These are phyloP conservation scores for Epirrhoe tristata DNA, from an alignment of 2,888 invertebrate species.

Conservation along the genomic window DNA sequence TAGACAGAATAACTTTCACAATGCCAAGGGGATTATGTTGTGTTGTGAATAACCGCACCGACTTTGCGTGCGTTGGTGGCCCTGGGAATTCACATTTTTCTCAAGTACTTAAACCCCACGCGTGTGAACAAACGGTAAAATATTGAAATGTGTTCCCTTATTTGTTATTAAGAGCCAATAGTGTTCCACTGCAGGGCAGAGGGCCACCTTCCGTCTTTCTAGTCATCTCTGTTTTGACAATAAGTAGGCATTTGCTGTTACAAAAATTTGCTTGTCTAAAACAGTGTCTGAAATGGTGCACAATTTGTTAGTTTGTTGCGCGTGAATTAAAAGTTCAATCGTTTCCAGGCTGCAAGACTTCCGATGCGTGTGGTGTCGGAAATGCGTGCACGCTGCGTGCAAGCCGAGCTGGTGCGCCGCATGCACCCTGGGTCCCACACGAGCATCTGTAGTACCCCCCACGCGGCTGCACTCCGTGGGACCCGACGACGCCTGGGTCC, in stretches of 20 bases:
- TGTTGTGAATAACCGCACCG: not conserved
- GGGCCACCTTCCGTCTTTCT: too few species aligned
- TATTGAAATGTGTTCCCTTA: too few species aligned
- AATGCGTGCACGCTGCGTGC: slow-evolving; percentile 96
- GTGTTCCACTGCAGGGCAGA: too few species aligned
- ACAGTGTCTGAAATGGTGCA: too few species aligned
- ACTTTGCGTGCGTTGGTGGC: not conserved
- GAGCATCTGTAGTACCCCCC: slow-evolving; percentile 97
- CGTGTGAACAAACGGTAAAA: not conserved
- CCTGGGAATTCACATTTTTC: not conserved
- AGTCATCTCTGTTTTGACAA: too few species aligned
- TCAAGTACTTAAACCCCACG: not conserved
- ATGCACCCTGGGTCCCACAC: slow-evolving; percentile 95
- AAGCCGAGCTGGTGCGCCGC: slow-evolving; percentile 90
- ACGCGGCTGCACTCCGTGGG: slow-evolving; percentile 96
- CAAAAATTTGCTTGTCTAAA: too few species aligned
- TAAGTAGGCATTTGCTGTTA: too few species aligned
- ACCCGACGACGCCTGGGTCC: slow-evolving; percentile 96
- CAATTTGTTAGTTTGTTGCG: too few species aligned
- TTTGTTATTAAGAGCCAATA: too few species aligned
- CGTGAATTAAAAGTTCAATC: not conserved
- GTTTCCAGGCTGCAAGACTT: slow-evolving; percentile 93
- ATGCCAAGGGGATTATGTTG: not conserved
- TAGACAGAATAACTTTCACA: not conserved
- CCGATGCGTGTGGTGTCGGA: slow-evolving; percentile 98